phyloP scores from a whole-genome alignment of 2,888 invertebrate genomes.

The Osedax frankpressi region DNA sequence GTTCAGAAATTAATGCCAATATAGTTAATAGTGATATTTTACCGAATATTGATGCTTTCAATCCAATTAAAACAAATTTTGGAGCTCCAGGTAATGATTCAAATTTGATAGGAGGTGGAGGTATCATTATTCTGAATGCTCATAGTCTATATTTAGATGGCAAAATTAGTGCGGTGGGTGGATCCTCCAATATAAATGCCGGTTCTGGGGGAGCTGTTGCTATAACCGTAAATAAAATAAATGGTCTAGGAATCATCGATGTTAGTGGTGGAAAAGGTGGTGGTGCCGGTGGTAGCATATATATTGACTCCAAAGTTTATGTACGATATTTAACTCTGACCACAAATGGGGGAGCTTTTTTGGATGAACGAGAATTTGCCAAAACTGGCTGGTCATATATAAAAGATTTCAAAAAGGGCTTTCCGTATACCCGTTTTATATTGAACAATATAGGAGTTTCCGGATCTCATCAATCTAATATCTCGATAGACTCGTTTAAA shows the following conservation, averaged over 20 bases:
- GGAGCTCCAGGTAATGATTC: background rate
- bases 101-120: background rate
- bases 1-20: background rate
- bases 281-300: background rate
- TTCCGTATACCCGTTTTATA: too few relatives aligned
- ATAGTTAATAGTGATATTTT: background rate
- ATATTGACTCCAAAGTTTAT: too few relatives aligned
- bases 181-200: background rate
- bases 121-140: background rate
- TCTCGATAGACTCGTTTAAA: too few relatives aligned
- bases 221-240: background rate
- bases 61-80: background rate
- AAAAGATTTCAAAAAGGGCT: too few relatives aligned
- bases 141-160: background rate
- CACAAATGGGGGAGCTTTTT: too few relatives aligned
- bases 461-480: too few relatives aligned
- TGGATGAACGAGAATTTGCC: too few relatives aligned
- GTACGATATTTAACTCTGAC: too few relatives aligned
- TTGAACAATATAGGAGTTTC: too few relatives aligned
- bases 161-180: background rate
- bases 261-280: slow-evolving; percentile 8
- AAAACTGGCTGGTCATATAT: too few relatives aligned
- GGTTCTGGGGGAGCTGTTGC: slow-evolving; percentile 15
- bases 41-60: background rate
- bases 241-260: slow-evolving; percentile 2